phyloP scores from a whole-genome alignment of 1,140 invertebrate species.

The Eriosoma lanigerum region DNA sequence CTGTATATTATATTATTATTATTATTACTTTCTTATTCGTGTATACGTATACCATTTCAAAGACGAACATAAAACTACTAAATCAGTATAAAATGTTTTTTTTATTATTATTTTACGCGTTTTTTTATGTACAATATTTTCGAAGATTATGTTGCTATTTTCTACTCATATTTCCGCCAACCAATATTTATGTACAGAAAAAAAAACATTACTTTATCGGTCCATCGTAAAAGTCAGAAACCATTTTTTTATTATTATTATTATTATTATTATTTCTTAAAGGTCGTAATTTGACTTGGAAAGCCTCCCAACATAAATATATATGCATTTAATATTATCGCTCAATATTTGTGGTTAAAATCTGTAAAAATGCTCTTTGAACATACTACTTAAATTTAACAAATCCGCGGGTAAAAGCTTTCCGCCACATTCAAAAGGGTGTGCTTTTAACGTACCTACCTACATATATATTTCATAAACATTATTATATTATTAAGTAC shows the following conservation, averaged over 20 bases:
- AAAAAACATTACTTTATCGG: background rate
- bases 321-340: background rate
- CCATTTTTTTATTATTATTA: background rate
- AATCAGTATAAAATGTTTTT: background rate
- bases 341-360: background rate
- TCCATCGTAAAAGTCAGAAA: conserved; percentile 6
- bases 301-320: background rate
- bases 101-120: conserved; percentile 2
- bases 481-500: too few species aligned
- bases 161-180: background rate
- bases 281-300: background rate
- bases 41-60: background rate
- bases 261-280: too few species aligned
- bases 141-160: background rate
- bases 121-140: conserved; percentile 19
- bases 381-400: background rate
- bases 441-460: conserved; percentile 1
- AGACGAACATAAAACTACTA: background rate
- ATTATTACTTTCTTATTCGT: too few species aligned
- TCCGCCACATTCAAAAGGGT: background rate
- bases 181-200: background rate
- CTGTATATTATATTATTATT: too few species aligned
- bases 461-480: conserved; percentile 9
- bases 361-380: background rate
- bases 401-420: conserved; percentile 34